Evolutionary conservation across 2,888 invertebrate genomes (phyloP), one percentile per base, ranked within the genome.

Genomic region (Dryococelus australis): DNA sequence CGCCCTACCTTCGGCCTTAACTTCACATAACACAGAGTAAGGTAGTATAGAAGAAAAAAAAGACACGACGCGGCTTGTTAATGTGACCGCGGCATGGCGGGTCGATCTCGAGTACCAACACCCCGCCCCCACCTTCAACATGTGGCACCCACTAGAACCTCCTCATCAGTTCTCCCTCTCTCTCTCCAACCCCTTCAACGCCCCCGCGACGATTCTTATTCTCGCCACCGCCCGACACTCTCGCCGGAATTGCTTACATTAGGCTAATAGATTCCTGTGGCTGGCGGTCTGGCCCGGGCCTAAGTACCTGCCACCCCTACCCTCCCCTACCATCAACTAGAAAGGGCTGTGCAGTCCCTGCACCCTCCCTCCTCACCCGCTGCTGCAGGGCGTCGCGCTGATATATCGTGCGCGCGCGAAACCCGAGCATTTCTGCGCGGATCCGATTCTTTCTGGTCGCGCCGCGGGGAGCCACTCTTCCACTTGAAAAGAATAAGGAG

Each of bases 201-300:
- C 47, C 47, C 47, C 10, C 47, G 10, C 47, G 10, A 47, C 47
- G 16, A n/a, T 65, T 65, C 65, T 65, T 65, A 65, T 65, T 65
- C 65, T 65, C 65, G 65, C 65, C 65, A 24, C 65, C 65, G 24
- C 65, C n/a, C 0, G n/a, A 20, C 20, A n/a, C 65, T n/a, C 65
- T n/a, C 24, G 65, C 65, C 24, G n/a, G 65, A 65, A 65, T 65
- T 65, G 65, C 65, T 65, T 65, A 65, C 65, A 65, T 65, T 65
- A 65, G 65, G n/a, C 65, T 65, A 65, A 65, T 65, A 65, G 65
- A 65, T 65, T 65, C 65, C 65, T n/a, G 65, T 24, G 65, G 65
- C 24, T 65, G 65, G 65, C 65, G 65, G 65, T n/a, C 65, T 10
- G 13, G 13, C 24, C 65, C 65, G 16, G n/a, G 65, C 65, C 65